These are phyloP conservation scores for Cryptoleucopteryx plumbea DNA, from an alignment of 2,113 vertebrate genomes.

Conservation along the genomic window DNA sequence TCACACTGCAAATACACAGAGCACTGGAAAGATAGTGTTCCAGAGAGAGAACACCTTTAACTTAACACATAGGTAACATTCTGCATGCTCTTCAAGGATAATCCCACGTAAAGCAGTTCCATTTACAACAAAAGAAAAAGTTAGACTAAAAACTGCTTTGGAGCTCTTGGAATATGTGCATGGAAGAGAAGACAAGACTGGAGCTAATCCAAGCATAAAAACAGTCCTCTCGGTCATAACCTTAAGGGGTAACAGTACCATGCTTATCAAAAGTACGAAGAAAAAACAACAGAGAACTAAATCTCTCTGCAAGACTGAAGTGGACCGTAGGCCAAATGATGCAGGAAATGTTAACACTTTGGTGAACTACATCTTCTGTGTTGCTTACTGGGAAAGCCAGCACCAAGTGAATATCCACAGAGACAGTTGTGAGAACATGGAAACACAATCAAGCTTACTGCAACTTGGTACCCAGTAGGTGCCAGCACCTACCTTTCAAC, in stretches of 20 bases:
- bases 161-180: background rate
- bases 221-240: background rate
- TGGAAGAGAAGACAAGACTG: background rate
- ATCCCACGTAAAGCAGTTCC: background rate
- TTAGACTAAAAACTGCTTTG: background rate
- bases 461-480: background rate
- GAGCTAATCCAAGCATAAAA: background rate
- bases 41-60: background rate
- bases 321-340: background rate
- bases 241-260: background rate
- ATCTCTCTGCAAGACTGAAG: background rate
- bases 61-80: background rate
- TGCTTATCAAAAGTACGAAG: background rate
- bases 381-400: background rate
- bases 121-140: background rate
- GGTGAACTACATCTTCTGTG: background rate
- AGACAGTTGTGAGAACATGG: background rate
- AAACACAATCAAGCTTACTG: rapidly evolving
- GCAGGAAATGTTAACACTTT: background rate
- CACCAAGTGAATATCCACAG: background rate
- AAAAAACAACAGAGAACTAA: background rate
- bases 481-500: background rate
- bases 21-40: background rate
- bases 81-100: background rate
- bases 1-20: background rate